These are phyloP conservation scores for Parazoanthus atlanticus DNA, from an alignment of 92 coral and sea anemone species.

Conservation along the genomic window DNA sequence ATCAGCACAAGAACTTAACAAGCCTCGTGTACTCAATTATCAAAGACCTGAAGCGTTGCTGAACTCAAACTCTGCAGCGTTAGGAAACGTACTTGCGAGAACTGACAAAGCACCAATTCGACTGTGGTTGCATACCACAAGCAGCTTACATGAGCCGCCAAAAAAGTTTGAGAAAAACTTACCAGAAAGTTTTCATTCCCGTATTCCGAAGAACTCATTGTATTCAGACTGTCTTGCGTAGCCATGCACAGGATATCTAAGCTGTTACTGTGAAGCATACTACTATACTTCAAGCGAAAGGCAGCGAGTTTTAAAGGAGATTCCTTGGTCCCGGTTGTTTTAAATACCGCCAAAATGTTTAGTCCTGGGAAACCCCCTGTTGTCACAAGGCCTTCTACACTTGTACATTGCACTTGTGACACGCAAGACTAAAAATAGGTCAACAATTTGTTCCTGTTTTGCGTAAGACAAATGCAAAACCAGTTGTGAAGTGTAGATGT, in stretches of 20 bases:
- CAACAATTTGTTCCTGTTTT: constrained; percentile 6
- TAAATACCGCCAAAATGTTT: not conserved
- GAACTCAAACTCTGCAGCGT: not conserved
- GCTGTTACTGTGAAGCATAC: not conserved
- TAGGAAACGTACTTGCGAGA: not conserved
- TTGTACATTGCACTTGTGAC: constrained; percentile 10
- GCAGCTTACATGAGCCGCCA: not conserved
- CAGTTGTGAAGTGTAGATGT: not conserved
- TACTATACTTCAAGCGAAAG: not conserved
- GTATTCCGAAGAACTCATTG: constrained; percentile 1
- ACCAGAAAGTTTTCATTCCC: not conserved
- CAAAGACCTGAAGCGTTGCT: too few relatives aligned
- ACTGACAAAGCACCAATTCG: not conserved
- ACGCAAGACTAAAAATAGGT: not conserved
- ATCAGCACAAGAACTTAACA: too few relatives aligned
- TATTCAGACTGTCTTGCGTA: not conserved
- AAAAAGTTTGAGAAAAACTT: constrained; percentile 3
- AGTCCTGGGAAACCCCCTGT: not conserved
- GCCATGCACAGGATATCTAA: not conserved
- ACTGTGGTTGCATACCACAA: not conserved
- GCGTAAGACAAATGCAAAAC: constrained; percentile 6
- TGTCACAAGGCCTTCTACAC: not conserved
- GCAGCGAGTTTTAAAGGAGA: not conserved
- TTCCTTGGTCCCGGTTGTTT: constrained; percentile 2
- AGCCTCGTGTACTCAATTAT: not conserved